Evolutionary conservation across 2,113 vertebrate genomes (phyloP), one percentile per base, ranked within the genome.

Genomic region (Pangasianodon hypophthalmus): DNA sequence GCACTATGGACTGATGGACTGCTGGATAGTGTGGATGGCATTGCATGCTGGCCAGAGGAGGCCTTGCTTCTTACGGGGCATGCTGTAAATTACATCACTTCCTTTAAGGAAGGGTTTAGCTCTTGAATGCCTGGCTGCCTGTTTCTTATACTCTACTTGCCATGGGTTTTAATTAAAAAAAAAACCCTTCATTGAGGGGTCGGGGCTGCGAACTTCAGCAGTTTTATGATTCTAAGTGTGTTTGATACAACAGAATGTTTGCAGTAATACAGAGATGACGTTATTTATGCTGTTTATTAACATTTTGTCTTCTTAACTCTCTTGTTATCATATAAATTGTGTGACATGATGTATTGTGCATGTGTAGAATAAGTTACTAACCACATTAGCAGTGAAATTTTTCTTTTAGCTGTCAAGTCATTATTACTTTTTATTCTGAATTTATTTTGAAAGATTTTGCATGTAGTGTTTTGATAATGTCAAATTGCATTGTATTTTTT

Each of bases 41-140:
- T 88, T 96, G 96, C 96, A 96, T 96, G 96, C 95, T 94, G 93
- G 94, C 91, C 91, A 92, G 88, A 93, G 90, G 64, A 44, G 90
- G 91, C 92, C 92, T 92, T 94, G 94, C 94, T 90, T 93, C 91
- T 73, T 94, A 84, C 56, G 89, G 88, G 94, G 96, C 95, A 96
- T 96, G 95, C 94, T 95, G 91, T 92, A 93, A 95, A 93, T 94
- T 92, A 94, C 88, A 88, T 94, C 87, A 94, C 90, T 92, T 91
- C 89, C 88, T 91, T 71, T 92, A 60, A 69, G 83, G 88, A 86
- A 91, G 90, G 91, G 91, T n/a, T 92, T 77, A 85, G 88, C 88
- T 91, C 89, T 93, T 92, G 93, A 91, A 94, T 95, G 95, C 94
- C 94, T 95, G 93, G 93, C 94, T 95, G 96, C 95, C 88, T 87